Evolutionary conservation across 2,113 vertebrate species (phyloP).

Genomic region (Rhinolophus ferrumequinum): DNA sequence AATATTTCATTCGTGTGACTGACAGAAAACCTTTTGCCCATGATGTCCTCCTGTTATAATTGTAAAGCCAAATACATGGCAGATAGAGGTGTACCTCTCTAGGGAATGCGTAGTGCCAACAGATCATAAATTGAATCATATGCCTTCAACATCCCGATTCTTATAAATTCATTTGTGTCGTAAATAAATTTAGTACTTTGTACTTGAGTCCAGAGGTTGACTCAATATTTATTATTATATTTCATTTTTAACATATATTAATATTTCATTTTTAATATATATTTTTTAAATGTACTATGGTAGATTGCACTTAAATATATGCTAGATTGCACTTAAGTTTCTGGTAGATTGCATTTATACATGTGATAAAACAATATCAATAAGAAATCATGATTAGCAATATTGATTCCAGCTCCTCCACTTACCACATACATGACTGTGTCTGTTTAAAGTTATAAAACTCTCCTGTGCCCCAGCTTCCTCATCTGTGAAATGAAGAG

Average conservation of each 20-base stretch:
- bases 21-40: neutral
- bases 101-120: neutral
- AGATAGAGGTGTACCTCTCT: neutral
- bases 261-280: neutral
- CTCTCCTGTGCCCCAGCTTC: neutral
- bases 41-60: neutral
- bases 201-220: neutral
- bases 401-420: neutral
- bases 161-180: constrained; percentile 24
- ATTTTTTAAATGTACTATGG: neutral
- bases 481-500: neutral
- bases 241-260: neutral
- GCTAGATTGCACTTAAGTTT: neutral
- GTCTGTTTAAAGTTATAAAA: constrained; percentile 12
- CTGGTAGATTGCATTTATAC: neutral
- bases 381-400: neutral
- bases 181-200: neutral
- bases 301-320: neutral
- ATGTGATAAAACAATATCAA: neutral
- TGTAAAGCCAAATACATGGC: neutral
- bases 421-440: neutral
- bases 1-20: neutral
- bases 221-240: neutral
- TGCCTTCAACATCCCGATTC: neutral
- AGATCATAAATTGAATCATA: neutral